Conservation (phyloP, 2,113 vertebrate species). For the Percina caprodes region DNA sequence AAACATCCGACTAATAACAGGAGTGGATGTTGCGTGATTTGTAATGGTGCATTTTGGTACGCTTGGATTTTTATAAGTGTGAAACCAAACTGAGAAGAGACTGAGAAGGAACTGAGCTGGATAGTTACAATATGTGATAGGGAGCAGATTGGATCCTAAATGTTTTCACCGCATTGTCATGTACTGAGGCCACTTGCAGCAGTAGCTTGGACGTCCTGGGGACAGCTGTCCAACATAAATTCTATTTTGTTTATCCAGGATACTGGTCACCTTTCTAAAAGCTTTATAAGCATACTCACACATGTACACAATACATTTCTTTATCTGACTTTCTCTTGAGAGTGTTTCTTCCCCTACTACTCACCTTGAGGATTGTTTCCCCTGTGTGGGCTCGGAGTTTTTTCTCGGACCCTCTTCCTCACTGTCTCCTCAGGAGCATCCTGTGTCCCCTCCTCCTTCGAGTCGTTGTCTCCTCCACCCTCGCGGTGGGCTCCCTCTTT, state of each 20-base stretch:
- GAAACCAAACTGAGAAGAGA: background rate
- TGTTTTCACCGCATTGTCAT: background rate
- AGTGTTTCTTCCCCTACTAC: background rate
- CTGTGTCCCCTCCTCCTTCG: constrained; percentile 73
- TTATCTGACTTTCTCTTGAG: background rate
- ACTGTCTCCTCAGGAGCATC: constrained; percentile 78
- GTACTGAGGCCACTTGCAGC: background rate
- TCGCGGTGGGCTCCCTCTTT: constrained; percentile 84
- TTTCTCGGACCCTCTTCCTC: constrained; percentile 80
- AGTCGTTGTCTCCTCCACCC: constrained; percentile 76
- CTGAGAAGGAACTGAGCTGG: background rate
- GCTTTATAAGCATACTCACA: background rate
- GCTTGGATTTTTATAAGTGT: no score
- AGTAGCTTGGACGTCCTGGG: background rate
- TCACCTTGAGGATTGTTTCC: constrained; percentile 86
- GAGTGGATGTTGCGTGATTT: no score
- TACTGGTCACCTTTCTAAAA: background rate
- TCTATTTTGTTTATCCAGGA: background rate
- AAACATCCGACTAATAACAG: no score
- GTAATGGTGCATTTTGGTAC: no score
- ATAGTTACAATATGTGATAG: background rate
- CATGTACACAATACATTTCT: background rate
- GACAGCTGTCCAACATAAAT: background rate
- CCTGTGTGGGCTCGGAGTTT: constrained; percentile 81
- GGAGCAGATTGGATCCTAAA: background rate